phyloP scores from a whole-genome alignment of 2,113 vertebrate species.

The Ochotona curzoniae region DNA sequence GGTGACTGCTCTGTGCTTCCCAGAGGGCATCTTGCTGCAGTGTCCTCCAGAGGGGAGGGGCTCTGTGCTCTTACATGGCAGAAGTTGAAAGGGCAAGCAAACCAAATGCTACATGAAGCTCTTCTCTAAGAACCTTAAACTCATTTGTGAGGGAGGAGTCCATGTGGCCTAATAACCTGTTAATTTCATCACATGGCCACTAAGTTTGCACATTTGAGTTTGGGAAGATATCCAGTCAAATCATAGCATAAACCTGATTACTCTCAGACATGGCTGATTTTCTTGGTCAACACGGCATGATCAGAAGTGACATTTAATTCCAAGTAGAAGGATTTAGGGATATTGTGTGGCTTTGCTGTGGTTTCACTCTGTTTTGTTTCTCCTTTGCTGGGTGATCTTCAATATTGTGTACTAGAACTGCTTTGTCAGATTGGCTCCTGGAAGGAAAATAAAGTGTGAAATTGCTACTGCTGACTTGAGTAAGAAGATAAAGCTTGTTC shows the following conservation, averaged over 20 bases:
- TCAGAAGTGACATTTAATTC: not conserved
- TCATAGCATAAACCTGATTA: not conserved
- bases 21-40: not conserved
- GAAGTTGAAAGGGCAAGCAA: not conserved
- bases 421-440: not conserved
- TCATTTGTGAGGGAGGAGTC: not conserved
- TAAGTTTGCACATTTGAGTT: not conserved
- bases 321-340: not conserved
- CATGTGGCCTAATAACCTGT: not conserved
- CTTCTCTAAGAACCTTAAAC: not conserved
- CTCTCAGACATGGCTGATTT: not conserved
- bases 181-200: not conserved
- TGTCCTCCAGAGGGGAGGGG: not conserved
- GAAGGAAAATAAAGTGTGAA: not conserved
- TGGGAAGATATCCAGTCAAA: not conserved
- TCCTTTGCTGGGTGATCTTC: not conserved
- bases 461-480: not conserved
- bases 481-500: not conserved
- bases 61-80: not conserved
- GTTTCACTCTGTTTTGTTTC: not conserved
- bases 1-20: not conserved
- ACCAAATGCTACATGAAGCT: not conserved
- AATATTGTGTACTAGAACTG: not conserved
- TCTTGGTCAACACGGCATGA: not conserved
- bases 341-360: not conserved